A percentile compares a stretch with the other conserved stretches of the same genome.
These are phyloP conservation scores for Sebastes iracundus DNA, from an alignment of 2,797 vertebrate species.

Conservation along the genomic window DNA sequence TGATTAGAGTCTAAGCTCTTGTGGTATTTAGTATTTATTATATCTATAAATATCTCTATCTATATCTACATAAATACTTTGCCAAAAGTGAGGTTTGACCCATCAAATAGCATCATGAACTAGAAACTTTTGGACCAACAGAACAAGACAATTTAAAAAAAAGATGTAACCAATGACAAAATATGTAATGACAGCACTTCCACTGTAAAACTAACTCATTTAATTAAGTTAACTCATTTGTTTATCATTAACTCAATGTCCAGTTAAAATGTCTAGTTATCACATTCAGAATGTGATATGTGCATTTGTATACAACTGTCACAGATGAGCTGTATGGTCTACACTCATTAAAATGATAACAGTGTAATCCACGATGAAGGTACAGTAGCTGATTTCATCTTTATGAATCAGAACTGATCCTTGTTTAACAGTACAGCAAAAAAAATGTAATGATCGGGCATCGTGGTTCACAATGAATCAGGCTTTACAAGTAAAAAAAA, in stretches of 20 bases:
- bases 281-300: neutral
- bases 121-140: neutral
- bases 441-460: neutral
- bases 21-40: neutral
- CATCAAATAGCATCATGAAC: neutral
- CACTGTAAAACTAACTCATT: neutral
- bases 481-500: neutral
- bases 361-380: neutral
- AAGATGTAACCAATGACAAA: neutral
- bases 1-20: neutral
- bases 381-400: neutral
- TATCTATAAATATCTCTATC: neutral
- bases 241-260: neutral
- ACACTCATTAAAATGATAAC: neutral
- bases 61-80: neutral
- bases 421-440: neutral
- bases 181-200: neutral
- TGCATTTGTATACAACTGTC: neutral
- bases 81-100: neutral
- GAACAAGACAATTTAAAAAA: neutral
- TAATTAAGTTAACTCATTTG: neutral
- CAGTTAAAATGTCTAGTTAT: neutral
- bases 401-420: neutral
- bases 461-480: neutral
- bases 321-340: neutral